Evolutionary conservation across 2,113 vertebrate species (phyloP).

Genomic region (Gadus chalcogrammus): DNA sequence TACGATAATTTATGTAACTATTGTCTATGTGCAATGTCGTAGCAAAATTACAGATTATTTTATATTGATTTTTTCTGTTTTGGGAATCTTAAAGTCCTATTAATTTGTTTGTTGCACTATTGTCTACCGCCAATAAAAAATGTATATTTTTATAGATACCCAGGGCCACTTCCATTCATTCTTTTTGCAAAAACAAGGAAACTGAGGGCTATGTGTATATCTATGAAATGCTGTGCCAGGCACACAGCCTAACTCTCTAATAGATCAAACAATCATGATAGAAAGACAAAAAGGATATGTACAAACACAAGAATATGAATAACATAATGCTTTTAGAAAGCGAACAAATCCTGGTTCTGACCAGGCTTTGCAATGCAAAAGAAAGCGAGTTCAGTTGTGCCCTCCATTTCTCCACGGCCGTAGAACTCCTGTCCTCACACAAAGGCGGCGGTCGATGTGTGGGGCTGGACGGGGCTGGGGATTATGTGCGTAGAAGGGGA

Average conservation of each 20-base stretch:
- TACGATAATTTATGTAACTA: slow-evolving; percentile 57
- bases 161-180: not conserved
- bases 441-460: no score
- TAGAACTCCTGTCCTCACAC: no score
- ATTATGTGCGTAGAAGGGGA: not conserved
- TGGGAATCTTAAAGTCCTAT: slow-evolving; percentile 28
- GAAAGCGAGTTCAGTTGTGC: no score
- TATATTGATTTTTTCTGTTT: slow-evolving; percentile 45
- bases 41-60: slow-evolving; percentile 49
- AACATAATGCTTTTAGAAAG: no score
- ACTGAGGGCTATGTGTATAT: not conserved
- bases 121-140: slow-evolving; percentile 56
- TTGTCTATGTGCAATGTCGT: slow-evolving; percentile 30
- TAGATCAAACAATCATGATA: no score
- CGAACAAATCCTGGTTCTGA: no score
- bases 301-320: no score
- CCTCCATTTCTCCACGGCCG: no score
- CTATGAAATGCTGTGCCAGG: not conserved
- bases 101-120: slow-evolving; percentile 60
- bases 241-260: no score
- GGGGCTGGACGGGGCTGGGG: not conserved
- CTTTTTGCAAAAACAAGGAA: slow-evolving; percentile 8
- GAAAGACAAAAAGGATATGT: no score
- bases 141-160: slow-evolving; percentile 64
- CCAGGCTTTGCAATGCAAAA: no score